Evolutionary conservation across 2,888 invertebrate genomes (phyloP).

Genomic region (Lasioglossum villosulum): DNA sequence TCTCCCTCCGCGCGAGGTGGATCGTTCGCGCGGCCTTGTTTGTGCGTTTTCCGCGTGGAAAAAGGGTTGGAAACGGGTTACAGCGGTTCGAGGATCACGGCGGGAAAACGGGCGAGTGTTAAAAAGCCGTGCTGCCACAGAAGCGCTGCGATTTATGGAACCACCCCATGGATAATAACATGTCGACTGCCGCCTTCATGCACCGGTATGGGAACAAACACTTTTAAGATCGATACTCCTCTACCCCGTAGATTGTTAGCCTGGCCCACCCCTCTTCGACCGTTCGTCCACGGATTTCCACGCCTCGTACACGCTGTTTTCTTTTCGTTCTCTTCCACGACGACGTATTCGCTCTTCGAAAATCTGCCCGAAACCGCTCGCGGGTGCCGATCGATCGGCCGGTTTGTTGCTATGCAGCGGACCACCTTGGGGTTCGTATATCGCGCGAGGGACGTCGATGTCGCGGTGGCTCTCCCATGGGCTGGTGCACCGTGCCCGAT

Average conservation of each 20-base stretch:
- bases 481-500: slow-evolving; percentile 16
- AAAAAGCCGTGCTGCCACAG: slow-evolving; percentile 64
- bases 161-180: slow-evolving; percentile 84
- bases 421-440: background rate
- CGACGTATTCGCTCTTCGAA: background rate
- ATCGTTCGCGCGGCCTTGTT: background rate
- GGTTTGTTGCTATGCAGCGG: slow-evolving; percentile 70
- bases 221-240: slow-evolving; percentile 69
- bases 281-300: background rate
- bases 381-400: slow-evolving; percentile 61
- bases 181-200: slow-evolving; percentile 83
- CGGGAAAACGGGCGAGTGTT: slow-evolving; percentile 53
- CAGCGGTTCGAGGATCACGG: slow-evolving; percentile 30
- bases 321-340: background rate
- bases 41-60: slow-evolving; percentile 19
- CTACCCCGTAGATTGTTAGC: slow-evolving; percentile 1
- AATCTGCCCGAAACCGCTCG: slow-evolving; percentile 56
- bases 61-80: slow-evolving; percentile 25
- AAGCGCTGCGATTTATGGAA: slow-evolving; percentile 79
- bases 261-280: slow-evolving; percentile 5
- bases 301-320: background rate
- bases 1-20: background rate
- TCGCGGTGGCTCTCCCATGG: slow-evolving; percentile 16
- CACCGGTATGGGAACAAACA: slow-evolving; percentile 77
- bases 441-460: slow-evolving; percentile 21